Base-by-base conservation (phyloP, 2,797 vertebrate species). In the Scleropages formosus region DNA sequence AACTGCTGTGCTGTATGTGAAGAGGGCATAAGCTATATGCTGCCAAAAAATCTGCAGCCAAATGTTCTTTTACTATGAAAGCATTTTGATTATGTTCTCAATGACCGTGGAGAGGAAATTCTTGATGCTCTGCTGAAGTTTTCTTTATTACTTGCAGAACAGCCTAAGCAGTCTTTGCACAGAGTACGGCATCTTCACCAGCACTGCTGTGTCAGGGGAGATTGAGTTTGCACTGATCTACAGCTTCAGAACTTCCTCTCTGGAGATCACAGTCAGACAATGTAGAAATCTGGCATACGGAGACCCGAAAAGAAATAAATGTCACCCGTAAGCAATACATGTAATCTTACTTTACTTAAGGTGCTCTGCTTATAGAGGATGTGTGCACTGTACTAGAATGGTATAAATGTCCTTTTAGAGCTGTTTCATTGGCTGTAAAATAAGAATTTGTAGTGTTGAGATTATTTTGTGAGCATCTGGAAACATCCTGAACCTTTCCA, bases 221-320 rank as follows among this genome's bases (percentile, higher is more conserved):
- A 89, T 98, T 82, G 91, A 95, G 79, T 80, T 97, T 72, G 90
- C 92, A 15, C 22, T 98, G 76, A 84, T 76, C 75, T 98, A 95
- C 75, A 84, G 89, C 88, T 80, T 79, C 84, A 80, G 70, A 82
- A 76, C 83, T 27, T 88, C 85, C 74, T 85, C 89, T 79, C 86
- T 98, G 82, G 93, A 96, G 86, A 84, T 98, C 80, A 85, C 83
- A 11, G 90, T 98, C 39, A 90, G 86, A 24, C 85, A 86, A 44
- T 96, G 95, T 80, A 95, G 86, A 83, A 94, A 96, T 68, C 88
- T 98, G 66, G 80, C 86, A 15, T 88, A 88, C 0, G 94, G 94
- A 76, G 92, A 96, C 11, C 75, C 83, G 78, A 95, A 87, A 86
- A 96, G 86, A 88, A 96, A 82, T 76, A 96, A 92, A 78, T 96